Evolutionary conservation across 2,797 vertebrate genomes (phyloP).

Genomic region (Gymnoscopelus microlampas): DNA sequence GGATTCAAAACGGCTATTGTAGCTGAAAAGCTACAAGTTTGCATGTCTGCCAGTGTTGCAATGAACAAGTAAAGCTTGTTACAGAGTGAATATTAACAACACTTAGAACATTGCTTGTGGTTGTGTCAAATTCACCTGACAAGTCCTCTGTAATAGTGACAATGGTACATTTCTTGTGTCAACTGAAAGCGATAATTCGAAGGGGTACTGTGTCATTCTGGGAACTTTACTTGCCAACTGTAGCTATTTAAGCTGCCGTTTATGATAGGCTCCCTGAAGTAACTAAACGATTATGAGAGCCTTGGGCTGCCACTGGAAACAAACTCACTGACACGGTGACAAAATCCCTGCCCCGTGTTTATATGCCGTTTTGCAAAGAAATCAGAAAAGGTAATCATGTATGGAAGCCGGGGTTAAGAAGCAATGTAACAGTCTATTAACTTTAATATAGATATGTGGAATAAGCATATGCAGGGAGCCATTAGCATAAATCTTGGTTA

Average conservation of each 20-base stretch:
- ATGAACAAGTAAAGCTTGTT: background rate
- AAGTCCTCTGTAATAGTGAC: background rate
- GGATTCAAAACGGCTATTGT: no score
- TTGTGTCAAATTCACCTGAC: slow-evolving; percentile 17
- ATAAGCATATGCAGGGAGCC: slow-evolving; percentile 98
- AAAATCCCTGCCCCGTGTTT: slow-evolving; percentile 95
- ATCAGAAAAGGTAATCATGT: slow-evolving; percentile 99
- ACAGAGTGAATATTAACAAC: slow-evolving; percentile 8
- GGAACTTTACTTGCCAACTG: slow-evolving; percentile 69
- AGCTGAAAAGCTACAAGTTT: no score
- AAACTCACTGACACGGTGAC: slow-evolving; percentile 95
- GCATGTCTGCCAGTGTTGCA: no score
- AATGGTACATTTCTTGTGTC: slow-evolving; percentile 19
- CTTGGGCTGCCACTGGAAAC: slow-evolving; percentile 85
- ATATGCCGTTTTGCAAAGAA: slow-evolving; percentile 96
- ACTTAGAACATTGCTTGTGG: slow-evolving; percentile 9
- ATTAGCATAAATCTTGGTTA: slow-evolving; percentile 99
- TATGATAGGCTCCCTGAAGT: slow-evolving; percentile 80
- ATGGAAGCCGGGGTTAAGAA: slow-evolving; percentile 99
- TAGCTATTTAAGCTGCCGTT: slow-evolving; percentile 72
- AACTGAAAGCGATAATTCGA: slow-evolving; percentile 39
- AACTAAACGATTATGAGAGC: slow-evolving; percentile 81
- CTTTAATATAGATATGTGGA: slow-evolving; percentile 99
- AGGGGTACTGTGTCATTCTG: slow-evolving; percentile 47
- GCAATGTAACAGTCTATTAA: slow-evolving; percentile 99